Percentiles rank a stretch among this genome's conserved stretches.
phyloP scores from a whole-genome alignment of 2,113 vertebrate species.

The Upupa epops region DNA sequence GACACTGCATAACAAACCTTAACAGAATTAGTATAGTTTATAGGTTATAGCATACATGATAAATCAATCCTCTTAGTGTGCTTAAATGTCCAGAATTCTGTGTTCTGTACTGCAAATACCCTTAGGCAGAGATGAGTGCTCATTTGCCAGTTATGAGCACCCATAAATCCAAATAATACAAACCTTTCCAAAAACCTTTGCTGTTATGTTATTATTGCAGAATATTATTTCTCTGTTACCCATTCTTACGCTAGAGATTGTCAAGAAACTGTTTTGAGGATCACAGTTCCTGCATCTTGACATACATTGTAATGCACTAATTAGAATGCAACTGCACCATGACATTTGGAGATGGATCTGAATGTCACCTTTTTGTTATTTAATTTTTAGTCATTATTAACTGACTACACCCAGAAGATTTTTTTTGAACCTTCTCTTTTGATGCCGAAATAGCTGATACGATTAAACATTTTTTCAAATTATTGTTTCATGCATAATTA shows the following conservation, averaged over 20 bases:
- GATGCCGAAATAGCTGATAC: background rate
- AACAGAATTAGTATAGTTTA: background rate
- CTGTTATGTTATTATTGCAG: background rate
- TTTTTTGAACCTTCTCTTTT: background rate
- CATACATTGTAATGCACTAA: background rate
- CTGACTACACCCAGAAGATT: background rate
- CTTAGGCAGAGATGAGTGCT: background rate
- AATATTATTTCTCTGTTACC: too few species aligned
- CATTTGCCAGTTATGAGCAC: background rate
- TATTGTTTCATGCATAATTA: background rate
- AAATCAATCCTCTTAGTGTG: background rate
- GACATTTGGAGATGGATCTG: background rate
- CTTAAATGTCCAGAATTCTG: background rate
- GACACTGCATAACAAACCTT: background rate
- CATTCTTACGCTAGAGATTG: background rate
- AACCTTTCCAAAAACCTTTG: background rate
- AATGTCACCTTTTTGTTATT: background rate
- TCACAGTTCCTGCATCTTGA: background rate
- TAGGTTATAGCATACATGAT: background rate
- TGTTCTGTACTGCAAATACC: background rate
- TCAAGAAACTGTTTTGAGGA: background rate
- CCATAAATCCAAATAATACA: background rate
- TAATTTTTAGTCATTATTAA: background rate
- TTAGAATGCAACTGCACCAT: background rate
- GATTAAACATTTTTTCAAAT: background rate